phyloP scores from a whole-genome alignment of 2,113 vertebrate genomes.

The Phrynosoma blainvillii region DNA sequence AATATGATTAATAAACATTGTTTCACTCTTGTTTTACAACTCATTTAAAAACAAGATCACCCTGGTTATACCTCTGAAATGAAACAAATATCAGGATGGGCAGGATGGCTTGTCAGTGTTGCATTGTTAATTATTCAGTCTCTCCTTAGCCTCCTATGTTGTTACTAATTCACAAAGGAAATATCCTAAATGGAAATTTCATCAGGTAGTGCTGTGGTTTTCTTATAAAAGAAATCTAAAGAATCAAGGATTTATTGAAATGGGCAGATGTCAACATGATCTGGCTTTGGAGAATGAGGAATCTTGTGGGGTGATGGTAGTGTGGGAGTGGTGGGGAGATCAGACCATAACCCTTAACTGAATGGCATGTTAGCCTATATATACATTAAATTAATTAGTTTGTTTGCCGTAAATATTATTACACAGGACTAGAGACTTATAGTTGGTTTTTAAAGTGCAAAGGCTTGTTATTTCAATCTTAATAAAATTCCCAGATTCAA shows the following conservation, averaged over 20 bases:
- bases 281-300: not conserved
- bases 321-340: not conserved
- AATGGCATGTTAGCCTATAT: not conserved
- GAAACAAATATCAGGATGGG: not conserved
- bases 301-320: not conserved
- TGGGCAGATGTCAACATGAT: no score
- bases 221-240: not conserved
- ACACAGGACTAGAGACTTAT: not conserved
- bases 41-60: not conserved
- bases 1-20: not conserved
- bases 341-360: not conserved
- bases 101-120: not conserved
- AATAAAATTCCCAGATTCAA: not conserved
- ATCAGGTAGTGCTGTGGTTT: not conserved
- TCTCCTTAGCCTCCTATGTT: not conserved
- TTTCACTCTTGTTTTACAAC: not conserved
- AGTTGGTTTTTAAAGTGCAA: not conserved
- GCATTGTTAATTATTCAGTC: not conserved
- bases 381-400: not conserved
- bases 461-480: not conserved
- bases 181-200: not conserved
- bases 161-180: slow-evolving; percentile 11
- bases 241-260: not conserved
- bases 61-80: not conserved
- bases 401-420: not conserved